These are phyloP conservation scores for Sphinx pinastri DNA, from an alignment of 2,888 invertebrate species.

Conservation along the genomic window DNA sequence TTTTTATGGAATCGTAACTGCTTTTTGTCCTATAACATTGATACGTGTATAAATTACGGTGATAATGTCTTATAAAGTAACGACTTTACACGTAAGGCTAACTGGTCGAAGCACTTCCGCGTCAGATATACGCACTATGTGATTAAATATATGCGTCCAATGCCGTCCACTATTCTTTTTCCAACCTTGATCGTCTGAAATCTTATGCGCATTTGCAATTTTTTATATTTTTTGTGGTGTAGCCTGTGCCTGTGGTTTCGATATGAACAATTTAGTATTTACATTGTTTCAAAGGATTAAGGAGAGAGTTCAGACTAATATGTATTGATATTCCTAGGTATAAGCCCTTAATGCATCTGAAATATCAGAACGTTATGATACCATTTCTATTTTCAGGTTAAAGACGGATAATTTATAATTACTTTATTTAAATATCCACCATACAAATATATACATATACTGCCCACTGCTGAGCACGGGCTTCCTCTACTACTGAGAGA, in stretches of 20 bases:
- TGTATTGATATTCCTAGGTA: no score
- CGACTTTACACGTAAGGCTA: constrained; percentile 69
- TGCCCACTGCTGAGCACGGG: no score
- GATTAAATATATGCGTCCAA: constrained; percentile 65
- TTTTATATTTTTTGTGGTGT: constrained; percentile 4
- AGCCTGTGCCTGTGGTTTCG: background rate
- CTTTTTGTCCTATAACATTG: constrained; percentile 24
- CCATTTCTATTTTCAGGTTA: no score
- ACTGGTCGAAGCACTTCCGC: constrained; percentile 71
- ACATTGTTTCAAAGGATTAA: no score
- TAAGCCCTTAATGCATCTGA: no score
- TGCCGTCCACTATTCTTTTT: constrained; percentile 74
- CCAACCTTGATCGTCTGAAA: constrained; percentile 66
- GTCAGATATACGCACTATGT: constrained; percentile 58
- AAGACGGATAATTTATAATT: no score
- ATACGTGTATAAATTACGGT: constrained; percentile 24
- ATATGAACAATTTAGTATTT: no score
- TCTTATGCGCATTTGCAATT: constrained; percentile 31
- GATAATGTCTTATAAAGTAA: constrained; percentile 46
- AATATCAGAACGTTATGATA: no score
- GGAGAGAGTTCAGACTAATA: no score
- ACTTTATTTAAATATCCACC: no score
- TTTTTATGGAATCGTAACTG: constrained; percentile 19
- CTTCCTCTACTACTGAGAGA: no score
- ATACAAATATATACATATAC: no score